Conservation (phyloP, 2,113 vertebrate genomes). For the Genyomyrus donnyi region DNA sequence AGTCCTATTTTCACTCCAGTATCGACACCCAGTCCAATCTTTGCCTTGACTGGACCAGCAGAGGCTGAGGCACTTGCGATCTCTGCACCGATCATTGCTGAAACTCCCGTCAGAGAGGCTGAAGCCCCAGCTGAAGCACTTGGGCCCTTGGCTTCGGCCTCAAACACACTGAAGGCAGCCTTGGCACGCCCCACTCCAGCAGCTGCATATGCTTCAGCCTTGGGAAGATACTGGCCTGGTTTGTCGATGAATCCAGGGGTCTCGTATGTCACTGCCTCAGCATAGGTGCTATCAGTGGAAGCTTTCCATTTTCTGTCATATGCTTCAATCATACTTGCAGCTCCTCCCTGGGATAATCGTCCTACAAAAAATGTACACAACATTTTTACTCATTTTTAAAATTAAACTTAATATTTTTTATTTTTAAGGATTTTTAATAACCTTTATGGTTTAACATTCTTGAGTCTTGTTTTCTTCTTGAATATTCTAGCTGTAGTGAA, state of each 20-base stretch:
- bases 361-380: too few relatives aligned
- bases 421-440: too few relatives aligned
- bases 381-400: too few relatives aligned
- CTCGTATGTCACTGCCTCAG: not conserved
- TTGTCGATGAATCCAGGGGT: not conserved
- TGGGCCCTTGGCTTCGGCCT: constrained; percentile 24
- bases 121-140: constrained; percentile 10
- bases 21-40: constrained; percentile 17
- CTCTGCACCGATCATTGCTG: constrained; percentile 20
- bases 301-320: not conserved
- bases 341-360: not conserved
- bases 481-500: too few relatives aligned
- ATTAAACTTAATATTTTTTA: too few relatives aligned
- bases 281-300: not conserved
- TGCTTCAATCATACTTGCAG: not conserved
- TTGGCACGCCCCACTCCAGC: constrained; percentile 22
- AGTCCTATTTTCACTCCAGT: not conserved
- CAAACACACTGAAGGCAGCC: constrained; percentile 19
- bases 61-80: too few relatives aligned
- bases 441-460: too few relatives aligned
- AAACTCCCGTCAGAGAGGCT: not conserved
- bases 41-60: constrained; percentile 1
- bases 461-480: too few relatives aligned
- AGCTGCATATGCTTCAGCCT: constrained; percentile 10
- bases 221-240: not conserved